phyloP scores from a whole-genome alignment of 1,140 invertebrate genomes.

The Glomeris maerens region DNA sequence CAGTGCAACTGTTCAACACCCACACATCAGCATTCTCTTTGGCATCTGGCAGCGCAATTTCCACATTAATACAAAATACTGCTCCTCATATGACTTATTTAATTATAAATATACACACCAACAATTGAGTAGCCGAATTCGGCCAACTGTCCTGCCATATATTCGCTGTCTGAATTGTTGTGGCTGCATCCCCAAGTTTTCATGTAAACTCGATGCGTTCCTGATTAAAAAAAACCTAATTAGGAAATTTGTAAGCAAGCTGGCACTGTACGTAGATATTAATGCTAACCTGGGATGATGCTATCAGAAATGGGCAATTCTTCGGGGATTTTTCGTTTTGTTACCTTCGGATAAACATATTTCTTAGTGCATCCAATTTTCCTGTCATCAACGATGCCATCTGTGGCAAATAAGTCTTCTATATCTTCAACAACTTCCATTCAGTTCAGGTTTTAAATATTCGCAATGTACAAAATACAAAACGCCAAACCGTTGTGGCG shows the following conservation, averaged over 20 bases:
- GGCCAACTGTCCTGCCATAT: constrained; percentile 89
- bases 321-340: not conserved
- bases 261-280: not conserved
- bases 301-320: constrained; percentile 15
- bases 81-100: not conserved
- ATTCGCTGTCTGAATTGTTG: constrained; percentile 84
- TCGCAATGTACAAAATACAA: no score
- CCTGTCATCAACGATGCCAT: constrained; percentile 3
- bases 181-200: constrained; percentile 98
- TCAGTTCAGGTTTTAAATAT: no score
- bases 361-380: not conserved
- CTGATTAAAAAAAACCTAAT: constrained; percentile 27
- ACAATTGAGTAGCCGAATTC: constrained; percentile 74
- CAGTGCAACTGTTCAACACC: constrained; percentile 94
- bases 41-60: constrained; percentile 38
- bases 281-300: constrained; percentile 19
- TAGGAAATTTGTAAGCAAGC: constrained; percentile 35
- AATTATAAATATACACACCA: constrained; percentile 21
- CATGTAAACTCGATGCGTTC: constrained; percentile 79
- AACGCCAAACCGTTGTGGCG: no score
- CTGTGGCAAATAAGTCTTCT: constrained; percentile 16
- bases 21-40: constrained; percentile 76
- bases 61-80: not conserved
- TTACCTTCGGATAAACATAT: constrained; percentile 10
- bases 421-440: constrained; percentile 20